Evolutionary conservation across 2,888 invertebrate species (phyloP).

Genomic region (Magallana nippona): DNA sequence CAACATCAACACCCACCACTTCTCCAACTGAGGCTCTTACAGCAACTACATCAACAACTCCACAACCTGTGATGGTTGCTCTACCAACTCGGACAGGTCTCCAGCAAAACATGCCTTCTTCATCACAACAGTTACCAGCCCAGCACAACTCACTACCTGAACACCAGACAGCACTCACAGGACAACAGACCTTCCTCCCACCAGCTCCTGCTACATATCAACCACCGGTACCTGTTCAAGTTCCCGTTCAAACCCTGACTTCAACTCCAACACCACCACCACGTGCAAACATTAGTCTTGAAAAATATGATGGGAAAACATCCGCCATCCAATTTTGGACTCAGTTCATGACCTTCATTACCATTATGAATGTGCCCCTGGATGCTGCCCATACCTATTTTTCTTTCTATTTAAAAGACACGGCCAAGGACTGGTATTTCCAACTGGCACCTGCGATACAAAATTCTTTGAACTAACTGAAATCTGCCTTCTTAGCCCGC

Average conservation of each 20-base stretch:
- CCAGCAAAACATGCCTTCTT: too few species aligned
- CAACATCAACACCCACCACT: neutral
- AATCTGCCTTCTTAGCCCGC: slow-evolving; percentile 23
- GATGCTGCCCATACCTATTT: neutral
- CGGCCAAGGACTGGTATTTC: slow-evolving; percentile 34
- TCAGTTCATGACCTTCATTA: slow-evolving; percentile 24
- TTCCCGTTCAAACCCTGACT: neutral
- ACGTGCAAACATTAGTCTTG: neutral
- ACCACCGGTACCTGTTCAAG: neutral
- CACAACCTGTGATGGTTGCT: neutral
- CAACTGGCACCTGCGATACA: neutral
- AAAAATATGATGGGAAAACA: slow-evolving; percentile 32
- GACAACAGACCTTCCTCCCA: neutral
- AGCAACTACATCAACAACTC: too few species aligned
- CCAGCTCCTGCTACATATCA: slow-evolving; percentile 3
- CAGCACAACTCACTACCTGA: too few species aligned
- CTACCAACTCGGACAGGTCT: too few species aligned
- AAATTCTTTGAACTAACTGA: neutral
- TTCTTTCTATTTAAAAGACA: slow-evolving; percentile 21
- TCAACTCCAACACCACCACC: neutral
- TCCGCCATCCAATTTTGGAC: slow-evolving; percentile 27
- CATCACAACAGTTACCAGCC: too few species aligned
- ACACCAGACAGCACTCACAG: too few species aligned
- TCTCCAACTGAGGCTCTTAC: neutral
- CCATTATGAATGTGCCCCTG: neutral